Conservation (phyloP, 1,140 invertebrate genomes). For the Calycopis cecrops region DNA sequence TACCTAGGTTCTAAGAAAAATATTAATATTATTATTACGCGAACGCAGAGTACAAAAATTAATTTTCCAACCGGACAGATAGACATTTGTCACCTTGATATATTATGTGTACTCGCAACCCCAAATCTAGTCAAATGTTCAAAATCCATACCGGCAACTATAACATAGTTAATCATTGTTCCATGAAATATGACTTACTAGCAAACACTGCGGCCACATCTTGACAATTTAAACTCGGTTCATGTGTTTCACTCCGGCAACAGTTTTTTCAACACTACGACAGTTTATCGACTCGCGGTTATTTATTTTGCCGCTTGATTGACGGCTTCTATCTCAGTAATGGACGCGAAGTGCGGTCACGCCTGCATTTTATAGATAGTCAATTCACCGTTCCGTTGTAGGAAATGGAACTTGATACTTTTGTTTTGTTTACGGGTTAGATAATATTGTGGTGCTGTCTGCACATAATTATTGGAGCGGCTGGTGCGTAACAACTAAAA, state of each 20-base stretch:
- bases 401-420: slow-evolving; percentile 41
- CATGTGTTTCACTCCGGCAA: slow-evolving; percentile 13
- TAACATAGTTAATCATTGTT: neutral
- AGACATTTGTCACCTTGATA: too few relatives aligned
- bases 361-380: slow-evolving; percentile 54
- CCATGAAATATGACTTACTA: slow-evolving; percentile 14
- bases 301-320: slow-evolving; percentile 19
- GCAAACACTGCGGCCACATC: slow-evolving; percentile 21
- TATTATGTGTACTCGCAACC: too few relatives aligned
- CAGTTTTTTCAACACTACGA: slow-evolving; percentile 24
- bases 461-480: slow-evolving; percentile 40
- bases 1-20: too few relatives aligned
- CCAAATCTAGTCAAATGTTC: neutral
- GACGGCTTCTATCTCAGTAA: slow-evolving; percentile 30
- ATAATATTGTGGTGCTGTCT: slow-evolving; percentile 42
- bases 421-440: slow-evolving; percentile 58
- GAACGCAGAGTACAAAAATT: too few relatives aligned
- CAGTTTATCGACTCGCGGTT: slow-evolving; percentile 22
- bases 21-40: too few relatives aligned
- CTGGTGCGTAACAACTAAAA: slow-evolving; percentile 39
- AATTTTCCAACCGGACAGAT: too few relatives aligned
- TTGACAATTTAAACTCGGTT: slow-evolving; percentile 3
- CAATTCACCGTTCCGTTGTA: slow-evolving; percentile 43
- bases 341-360: slow-evolving; percentile 41
- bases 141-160: neutral